Conservation (phyloP, 1,140 invertebrate species). For the Eumeta japonica region DNA sequence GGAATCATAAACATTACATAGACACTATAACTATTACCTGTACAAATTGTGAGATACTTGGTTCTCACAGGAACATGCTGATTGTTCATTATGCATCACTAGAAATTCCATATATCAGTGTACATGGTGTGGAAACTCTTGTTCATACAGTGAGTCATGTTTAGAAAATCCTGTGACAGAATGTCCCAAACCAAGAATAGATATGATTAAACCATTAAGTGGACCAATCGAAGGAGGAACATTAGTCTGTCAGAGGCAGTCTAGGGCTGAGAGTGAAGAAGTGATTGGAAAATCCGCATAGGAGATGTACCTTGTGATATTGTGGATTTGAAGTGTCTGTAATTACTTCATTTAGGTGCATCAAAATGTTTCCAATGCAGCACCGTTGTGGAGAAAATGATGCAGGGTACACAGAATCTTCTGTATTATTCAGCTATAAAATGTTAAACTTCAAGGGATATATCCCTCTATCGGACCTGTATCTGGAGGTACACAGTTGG, state of each 20-base stretch:
- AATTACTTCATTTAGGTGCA: constrained; percentile 80
- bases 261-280: constrained; percentile 88
- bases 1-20: constrained; percentile 90
- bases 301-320: constrained; percentile 86
- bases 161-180: constrained; percentile 70
- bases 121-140: constrained; percentile 87
- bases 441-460: constrained; percentile 77
- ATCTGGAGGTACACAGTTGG: constrained; percentile 92
- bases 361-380: constrained; percentile 72
- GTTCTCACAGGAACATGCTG: constrained; percentile 86
- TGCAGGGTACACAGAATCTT: constrained; percentile 83
- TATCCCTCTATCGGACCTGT: constrained; percentile 85
- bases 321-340: constrained; percentile 90
- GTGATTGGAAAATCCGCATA: constrained; percentile 87
- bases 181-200: constrained; percentile 89
- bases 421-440: constrained; percentile 86
- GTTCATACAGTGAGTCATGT: constrained; percentile 82
- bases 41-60: constrained; percentile 92
- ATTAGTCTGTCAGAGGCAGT: constrained; percentile 92
- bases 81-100: constrained; percentile 92
- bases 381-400: constrained; percentile 87
- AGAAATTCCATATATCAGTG: constrained; percentile 85
- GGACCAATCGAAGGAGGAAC: constrained; percentile 96
- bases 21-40: constrained; percentile 86
- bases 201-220: constrained; percentile 90